These are phyloP conservation scores for chimpanzee (Pan troglodytes) DNA, from an alignment of 2,113 vertebrate species.

Conservation along the genomic window DNA sequence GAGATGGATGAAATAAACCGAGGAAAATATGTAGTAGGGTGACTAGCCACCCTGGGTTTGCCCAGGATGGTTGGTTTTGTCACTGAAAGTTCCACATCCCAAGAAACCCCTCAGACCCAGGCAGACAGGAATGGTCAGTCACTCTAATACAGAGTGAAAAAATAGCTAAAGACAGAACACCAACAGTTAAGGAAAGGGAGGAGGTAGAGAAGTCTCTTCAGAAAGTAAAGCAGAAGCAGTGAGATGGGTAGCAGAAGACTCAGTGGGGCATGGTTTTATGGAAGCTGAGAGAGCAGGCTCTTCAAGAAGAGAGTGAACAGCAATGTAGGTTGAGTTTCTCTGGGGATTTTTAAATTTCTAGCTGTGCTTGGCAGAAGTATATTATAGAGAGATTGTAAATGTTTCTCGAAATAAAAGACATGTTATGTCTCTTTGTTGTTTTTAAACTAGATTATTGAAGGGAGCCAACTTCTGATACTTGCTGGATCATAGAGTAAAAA, in stretches of 20 bases:
- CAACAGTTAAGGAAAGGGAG: not conserved
- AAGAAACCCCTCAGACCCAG: not conserved
- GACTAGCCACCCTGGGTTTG: not conserved
- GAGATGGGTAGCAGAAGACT: not conserved
- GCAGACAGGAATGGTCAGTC: not conserved
- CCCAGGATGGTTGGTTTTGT: not conserved
- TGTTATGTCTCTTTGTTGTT: not conserved
- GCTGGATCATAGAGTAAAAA: not conserved
- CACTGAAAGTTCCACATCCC: not conserved
- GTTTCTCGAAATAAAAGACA: conserved; percentile 48
- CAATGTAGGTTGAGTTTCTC: not conserved
- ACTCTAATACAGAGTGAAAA: not conserved
- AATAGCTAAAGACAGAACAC: not conserved
- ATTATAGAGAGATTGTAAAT: not conserved
- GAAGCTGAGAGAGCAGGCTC: not conserved
- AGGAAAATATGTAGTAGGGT: not conserved
- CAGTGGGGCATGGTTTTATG: not conserved
- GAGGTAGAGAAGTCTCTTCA: not conserved
- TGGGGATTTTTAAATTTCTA: conserved; percentile 45
- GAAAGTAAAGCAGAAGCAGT: not conserved
- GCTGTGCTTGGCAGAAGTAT: not conserved
- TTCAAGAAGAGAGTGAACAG: not conserved
- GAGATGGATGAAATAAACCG: conserved; percentile 45
- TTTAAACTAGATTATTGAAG: not conserved
- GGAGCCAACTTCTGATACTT: conserved; percentile 7